These are phyloP conservation scores for Gymnocheta viridis DNA, from an alignment of 2,888 invertebrate species.

Conservation along the genomic window DNA sequence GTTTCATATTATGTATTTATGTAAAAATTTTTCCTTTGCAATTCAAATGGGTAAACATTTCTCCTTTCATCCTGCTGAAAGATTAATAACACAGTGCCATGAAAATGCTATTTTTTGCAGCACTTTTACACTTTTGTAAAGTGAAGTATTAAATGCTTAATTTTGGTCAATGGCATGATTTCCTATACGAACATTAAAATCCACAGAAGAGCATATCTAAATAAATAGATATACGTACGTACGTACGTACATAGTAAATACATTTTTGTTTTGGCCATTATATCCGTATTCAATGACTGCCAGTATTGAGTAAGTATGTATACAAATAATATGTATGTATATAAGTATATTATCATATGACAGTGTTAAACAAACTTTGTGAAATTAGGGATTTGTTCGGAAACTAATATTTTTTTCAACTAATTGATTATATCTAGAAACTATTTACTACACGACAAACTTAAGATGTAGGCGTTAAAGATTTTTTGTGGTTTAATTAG, in stretches of 20 bases:
- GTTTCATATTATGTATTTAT: too few species aligned
- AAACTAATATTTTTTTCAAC: not conserved
- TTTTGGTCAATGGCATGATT: slow-evolving; percentile 32
- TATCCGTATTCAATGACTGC: not conserved
- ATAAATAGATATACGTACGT: too few species aligned
- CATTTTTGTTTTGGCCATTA: not conserved
- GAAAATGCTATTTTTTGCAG: not conserved
- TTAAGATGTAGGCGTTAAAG: too few species aligned
- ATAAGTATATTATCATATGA: not conserved
- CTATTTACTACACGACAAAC: not conserved
- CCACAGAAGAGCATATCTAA: slow-evolving; percentile 6
- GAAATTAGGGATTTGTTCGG: not conserved
- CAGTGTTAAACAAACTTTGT: not conserved
- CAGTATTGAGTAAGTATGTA: not conserved
- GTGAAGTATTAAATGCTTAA: slow-evolving; percentile 24
- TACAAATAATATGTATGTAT: too few species aligned
- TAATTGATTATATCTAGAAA: not conserved
- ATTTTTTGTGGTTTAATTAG: too few species aligned
- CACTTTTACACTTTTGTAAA: not conserved
- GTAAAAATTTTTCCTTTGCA: too few species aligned
- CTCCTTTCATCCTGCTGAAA: too few species aligned
- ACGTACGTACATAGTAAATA: not conserved
- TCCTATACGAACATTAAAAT: slow-evolving; percentile 44
- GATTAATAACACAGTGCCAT: too few species aligned
- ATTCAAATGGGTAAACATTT: too few species aligned